Evolutionary conservation across 2,888 invertebrate species (phyloP).

Genomic region (Cheilosia variabilis): DNA sequence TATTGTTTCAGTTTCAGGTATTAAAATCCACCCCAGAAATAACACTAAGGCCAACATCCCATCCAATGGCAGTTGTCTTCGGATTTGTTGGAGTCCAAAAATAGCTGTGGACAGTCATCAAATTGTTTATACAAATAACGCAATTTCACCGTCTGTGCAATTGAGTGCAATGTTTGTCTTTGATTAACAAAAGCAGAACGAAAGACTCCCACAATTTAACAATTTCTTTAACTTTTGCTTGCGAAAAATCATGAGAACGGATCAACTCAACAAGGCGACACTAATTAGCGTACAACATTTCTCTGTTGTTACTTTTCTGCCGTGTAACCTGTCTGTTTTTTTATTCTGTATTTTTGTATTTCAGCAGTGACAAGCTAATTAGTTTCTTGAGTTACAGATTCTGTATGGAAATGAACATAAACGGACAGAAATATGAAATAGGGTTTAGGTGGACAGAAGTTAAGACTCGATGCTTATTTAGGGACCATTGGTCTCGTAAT

Average conservation of each 20-base stretch:
- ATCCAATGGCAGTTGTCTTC: no score
- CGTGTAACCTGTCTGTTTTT: neutral
- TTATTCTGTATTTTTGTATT: neutral
- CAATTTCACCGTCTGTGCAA: no score
- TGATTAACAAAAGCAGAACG: neutral
- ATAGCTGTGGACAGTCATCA: no score
- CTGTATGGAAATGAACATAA: slow-evolving; percentile 2
- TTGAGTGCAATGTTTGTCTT: no score
- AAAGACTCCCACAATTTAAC: neutral
- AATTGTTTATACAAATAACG: no score
- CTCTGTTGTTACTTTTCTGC: neutral
- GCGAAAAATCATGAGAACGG: neutral
- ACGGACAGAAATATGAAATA: neutral
- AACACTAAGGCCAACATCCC: neutral
- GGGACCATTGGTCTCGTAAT: no score
- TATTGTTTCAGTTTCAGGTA: slow-evolving; percentile 35
- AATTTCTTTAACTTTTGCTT: neutral
- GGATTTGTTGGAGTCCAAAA: no score
- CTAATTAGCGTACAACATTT: slow-evolving; percentile 28
- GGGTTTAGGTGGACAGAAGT: neutral
- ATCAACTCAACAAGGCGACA: slow-evolving; percentile 15
- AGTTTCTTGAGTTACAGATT: neutral
- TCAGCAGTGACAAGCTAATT: slow-evolving; percentile 38
- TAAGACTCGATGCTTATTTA: no score
- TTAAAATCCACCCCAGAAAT: slow-evolving; percentile 22